phyloP scores from a whole-genome alignment of 2,797 vertebrate species.

The Syngnathus acus region DNA sequence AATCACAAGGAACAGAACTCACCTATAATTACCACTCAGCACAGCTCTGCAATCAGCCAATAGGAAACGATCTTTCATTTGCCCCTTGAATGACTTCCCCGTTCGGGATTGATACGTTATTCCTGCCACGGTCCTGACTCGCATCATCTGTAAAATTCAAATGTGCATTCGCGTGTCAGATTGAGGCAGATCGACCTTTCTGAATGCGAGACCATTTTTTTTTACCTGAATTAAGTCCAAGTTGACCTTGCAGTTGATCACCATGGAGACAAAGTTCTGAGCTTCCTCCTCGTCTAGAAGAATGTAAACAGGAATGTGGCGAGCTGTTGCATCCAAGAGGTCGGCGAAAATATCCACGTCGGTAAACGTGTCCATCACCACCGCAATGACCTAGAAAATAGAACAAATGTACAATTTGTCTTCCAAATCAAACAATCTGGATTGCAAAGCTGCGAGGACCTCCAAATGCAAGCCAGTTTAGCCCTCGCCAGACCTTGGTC shows the following conservation, averaged over 20 bases:
- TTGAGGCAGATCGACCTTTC: not conserved
- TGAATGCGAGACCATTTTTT: too few species aligned
- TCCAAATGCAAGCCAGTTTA: not conserved
- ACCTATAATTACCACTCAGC: conserved; percentile 97
- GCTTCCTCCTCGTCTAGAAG: conserved; percentile 87
- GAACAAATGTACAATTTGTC: conserved; percentile 5
- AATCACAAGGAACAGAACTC: conserved; percentile 26
- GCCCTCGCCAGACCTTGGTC: conserved; percentile 9
- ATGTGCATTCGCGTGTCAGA: not conserved
- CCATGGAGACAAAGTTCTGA: conserved; percentile 86
- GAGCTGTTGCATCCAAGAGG: conserved; percentile 82
- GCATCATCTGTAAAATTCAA: conserved; percentile 79
- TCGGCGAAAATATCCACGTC: conserved; percentile 90
- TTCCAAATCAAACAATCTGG: not conserved
- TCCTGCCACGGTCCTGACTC: conserved; percentile 88
- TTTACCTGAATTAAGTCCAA: conserved; percentile 84
- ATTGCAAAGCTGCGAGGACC: not conserved
- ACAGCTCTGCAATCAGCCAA: conserved; percentile 90
- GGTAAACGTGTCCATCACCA: conserved; percentile 96
- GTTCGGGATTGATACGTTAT: conserved; percentile 90
- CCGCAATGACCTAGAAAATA: conserved; percentile 81
- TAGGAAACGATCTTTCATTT: conserved; percentile 92
- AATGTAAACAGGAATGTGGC: conserved; percentile 88
- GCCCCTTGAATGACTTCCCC: conserved; percentile 92
- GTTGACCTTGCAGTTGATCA: conserved; percentile 84